A percentile compares a stretch with the other conserved stretches of the same genome.
Evolutionary conservation across 2,797 vertebrate species (phyloP).

Genomic region (Erithacus rubecula): DNA sequence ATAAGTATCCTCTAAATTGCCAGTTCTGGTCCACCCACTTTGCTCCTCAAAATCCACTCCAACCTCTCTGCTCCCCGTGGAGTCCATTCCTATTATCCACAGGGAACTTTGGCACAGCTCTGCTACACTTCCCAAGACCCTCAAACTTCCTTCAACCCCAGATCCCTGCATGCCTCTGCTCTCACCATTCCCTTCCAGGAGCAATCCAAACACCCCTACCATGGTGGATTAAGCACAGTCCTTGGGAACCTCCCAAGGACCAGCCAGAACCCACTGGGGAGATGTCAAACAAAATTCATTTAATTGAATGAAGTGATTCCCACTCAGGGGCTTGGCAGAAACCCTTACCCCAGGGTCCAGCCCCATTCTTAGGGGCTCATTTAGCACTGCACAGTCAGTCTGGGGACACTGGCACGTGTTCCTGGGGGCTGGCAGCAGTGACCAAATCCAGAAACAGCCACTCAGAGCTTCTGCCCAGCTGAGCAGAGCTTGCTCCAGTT

Average conservation of each 20-base stretch:
- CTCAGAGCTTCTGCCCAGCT: neutral
- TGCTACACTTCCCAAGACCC: accelerated
- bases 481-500: neutral
- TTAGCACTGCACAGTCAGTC: neutral
- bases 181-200: neutral
- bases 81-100: neutral
- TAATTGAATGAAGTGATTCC: neutral
- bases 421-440: neutral
- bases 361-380: neutral
- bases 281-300: neutral
- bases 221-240: neutral
- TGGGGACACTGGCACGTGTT: neutral
- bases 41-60: neutral
- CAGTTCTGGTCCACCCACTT: conserved; percentile 19
- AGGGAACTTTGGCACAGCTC: neutral
- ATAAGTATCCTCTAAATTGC: neutral
- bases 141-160: neutral
- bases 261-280: neutral
- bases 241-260: neutral
- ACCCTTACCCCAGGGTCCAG: neutral
- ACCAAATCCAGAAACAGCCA: neutral
- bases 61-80: neutral
- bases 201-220: neutral
- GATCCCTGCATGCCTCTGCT: neutral
- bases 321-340: neutral